Percentiles rank a stretch among this genome's conserved stretches.
phyloP scores from a whole-genome alignment of 2,797 vertebrate species.

The Eospalax fontanierii region DNA sequence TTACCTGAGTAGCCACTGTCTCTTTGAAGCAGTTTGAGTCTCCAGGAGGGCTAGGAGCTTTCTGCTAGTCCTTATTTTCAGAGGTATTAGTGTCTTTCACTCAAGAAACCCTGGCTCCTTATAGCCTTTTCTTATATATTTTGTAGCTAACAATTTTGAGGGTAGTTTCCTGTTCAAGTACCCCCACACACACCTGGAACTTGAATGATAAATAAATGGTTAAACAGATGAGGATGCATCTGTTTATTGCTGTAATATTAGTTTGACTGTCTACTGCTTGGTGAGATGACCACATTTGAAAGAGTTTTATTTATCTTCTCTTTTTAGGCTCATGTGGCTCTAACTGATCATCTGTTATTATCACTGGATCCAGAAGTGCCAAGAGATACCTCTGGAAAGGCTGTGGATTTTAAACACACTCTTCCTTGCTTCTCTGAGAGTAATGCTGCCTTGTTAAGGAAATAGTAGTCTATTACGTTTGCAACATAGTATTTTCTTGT shows the following conservation, averaged over 20 bases:
- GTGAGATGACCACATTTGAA: background rate
- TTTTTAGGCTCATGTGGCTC: background rate
- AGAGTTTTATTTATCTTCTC: background rate
- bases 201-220: background rate
- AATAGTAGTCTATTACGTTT: background rate
- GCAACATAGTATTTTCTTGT: background rate
- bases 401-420: background rate
- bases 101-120: background rate
- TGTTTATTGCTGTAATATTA: background rate
- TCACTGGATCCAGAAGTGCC: background rate
- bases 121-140: background rate
- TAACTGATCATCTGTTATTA: background rate
- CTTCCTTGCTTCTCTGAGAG: background rate
- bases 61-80: background rate
- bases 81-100: background rate
- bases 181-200: background rate
- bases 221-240: background rate
- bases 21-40: background rate
- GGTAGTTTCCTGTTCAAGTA: background rate
- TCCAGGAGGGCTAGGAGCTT: background rate
- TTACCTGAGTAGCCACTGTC: background rate
- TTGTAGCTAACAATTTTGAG: background rate
- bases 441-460: background rate
- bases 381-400: background rate
- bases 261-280: background rate